These are phyloP conservation scores for Pyrgus malvae DNA, from an alignment of 2,888 invertebrate species.

Conservation along the genomic window DNA sequence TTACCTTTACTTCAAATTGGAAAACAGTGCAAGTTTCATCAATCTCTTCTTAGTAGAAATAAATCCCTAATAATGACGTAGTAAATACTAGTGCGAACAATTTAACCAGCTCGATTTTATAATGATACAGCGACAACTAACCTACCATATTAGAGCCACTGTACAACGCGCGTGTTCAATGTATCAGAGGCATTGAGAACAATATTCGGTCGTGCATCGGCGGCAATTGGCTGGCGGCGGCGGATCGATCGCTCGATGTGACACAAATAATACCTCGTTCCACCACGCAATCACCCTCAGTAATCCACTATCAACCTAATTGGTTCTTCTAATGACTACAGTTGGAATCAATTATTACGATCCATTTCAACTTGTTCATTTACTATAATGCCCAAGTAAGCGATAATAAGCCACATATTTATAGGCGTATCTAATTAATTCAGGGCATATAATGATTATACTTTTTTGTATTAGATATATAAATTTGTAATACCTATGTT, in stretches of 20 bases:
- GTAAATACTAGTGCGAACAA: too few relatives aligned
- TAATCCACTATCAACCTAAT: slow-evolving; percentile 75
- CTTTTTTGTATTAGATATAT: too few relatives aligned
- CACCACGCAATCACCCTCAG: slow-evolving; percentile 65
- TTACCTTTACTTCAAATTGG: too few relatives aligned
- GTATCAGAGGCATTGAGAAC: slow-evolving; percentile 56
- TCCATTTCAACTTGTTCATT: slow-evolving; percentile 50
- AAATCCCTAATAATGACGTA: too few relatives aligned
- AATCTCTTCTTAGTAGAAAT: too few relatives aligned
- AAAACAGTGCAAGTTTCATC: too few relatives aligned
- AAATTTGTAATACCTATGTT: too few relatives aligned
- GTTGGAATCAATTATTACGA: slow-evolving; percentile 60
- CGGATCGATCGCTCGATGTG: slow-evolving; percentile 70
- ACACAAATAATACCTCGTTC: slow-evolving; percentile 74
- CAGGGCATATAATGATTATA: too few relatives aligned
- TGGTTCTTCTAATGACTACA: slow-evolving; percentile 71
- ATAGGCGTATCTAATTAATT: too few relatives aligned
- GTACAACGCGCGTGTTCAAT: slow-evolving; percentile 28
- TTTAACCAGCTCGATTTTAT: too few relatives aligned
- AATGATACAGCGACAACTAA: too few relatives aligned
- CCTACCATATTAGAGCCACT: too few relatives aligned
- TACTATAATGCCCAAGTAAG: slow-evolving; percentile 42
- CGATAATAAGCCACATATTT: slow-evolving; percentile 28
- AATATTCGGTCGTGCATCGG: slow-evolving; percentile 71
- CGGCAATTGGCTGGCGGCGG: slow-evolving; percentile 72